A percentile compares a stretch with the other conserved stretches of the same genome.
phyloP scores from a whole-genome alignment of 2,113 vertebrate genomes.

The Myiozetetes cayanensis region DNA sequence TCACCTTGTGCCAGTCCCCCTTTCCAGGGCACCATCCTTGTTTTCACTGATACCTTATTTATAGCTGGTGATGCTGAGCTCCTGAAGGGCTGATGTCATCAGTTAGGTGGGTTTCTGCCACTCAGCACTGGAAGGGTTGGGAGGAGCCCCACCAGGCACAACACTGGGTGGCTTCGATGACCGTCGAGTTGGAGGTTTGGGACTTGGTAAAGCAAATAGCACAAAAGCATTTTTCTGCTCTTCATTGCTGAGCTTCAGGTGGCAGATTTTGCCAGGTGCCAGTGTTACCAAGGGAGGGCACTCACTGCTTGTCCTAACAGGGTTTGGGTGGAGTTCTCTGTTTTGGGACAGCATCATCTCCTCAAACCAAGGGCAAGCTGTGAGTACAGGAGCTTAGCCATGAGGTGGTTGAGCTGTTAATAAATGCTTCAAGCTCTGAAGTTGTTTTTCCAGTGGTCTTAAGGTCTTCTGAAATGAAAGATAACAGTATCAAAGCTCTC shows the following conservation, averaged over 20 bases:
- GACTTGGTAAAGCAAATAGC: neutral
- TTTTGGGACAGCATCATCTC: neutral
- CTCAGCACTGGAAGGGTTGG: neutral
- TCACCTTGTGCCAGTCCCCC: accelerated
- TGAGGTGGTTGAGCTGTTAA: neutral
- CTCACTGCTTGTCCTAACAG: neutral
- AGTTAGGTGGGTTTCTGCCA: neutral
- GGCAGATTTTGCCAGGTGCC: neutral
- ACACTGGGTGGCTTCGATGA: neutral
- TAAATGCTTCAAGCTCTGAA: neutral
- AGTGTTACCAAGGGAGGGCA: neutral
- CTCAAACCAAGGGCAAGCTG: neutral
- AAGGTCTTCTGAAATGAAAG: neutral
- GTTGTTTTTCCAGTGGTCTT: neutral
- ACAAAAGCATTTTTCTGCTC: neutral
- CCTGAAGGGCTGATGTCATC: neutral
- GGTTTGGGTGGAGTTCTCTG: neutral
- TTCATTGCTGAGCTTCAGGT: neutral
- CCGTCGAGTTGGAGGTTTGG: neutral
- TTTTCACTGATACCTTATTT: neutral
- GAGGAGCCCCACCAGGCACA: neutral
- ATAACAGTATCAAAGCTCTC: neutral
- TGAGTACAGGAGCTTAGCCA: neutral
- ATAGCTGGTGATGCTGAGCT: neutral
- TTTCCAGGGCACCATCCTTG: neutral